Percentiles rank a stretch among this genome's conserved stretches.
phyloP scores from a whole-genome alignment of 2,888 invertebrate species.

The Ischnus inquisitorius region DNA sequence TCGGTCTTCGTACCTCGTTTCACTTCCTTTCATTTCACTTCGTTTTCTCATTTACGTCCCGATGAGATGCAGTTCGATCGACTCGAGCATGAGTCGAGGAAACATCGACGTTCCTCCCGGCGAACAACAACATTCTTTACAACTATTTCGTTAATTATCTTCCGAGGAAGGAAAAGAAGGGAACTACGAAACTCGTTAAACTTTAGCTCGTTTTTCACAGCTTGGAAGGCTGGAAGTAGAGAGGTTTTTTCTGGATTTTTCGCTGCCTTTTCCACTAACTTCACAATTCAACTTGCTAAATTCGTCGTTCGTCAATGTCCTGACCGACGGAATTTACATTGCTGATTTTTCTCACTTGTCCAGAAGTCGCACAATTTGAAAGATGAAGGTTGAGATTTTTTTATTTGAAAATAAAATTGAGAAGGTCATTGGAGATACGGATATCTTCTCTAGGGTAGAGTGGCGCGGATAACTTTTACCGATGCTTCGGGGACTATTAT shows the following conservation, averaged over 20 bases:
- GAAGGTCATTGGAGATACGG: background rate
- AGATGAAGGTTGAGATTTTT: background rate
- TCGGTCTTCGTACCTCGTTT: slow-evolving; percentile 10
- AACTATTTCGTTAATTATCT: slow-evolving; percentile 31
- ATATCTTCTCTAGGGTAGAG: background rate
- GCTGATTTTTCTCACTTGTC: background rate
- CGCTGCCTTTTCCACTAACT: background rate
- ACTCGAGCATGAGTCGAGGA: slow-evolving; percentile 22
- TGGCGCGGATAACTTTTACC: background rate
- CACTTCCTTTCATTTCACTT: slow-evolving; percentile 30
- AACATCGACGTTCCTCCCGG: slow-evolving; percentile 16
- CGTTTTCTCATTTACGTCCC: slow-evolving; percentile 19
- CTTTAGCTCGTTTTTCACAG: slow-evolving; percentile 19
- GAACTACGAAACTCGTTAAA: slow-evolving; percentile 29
- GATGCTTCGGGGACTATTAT: slow-evolving; percentile 19
- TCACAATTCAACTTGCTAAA: background rate
- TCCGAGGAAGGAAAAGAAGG: background rate
- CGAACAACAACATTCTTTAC: background rate
- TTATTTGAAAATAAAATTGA: background rate
- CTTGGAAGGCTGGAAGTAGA: background rate
- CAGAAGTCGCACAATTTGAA: background rate
- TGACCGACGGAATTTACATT: background rate
- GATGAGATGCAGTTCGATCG: background rate
- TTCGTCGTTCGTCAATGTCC: background rate
- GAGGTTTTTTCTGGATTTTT: background rate